Evolutionary conservation across 2,797 vertebrate genomes (phyloP).

Genomic region (Philypnodon macrostomus): DNA sequence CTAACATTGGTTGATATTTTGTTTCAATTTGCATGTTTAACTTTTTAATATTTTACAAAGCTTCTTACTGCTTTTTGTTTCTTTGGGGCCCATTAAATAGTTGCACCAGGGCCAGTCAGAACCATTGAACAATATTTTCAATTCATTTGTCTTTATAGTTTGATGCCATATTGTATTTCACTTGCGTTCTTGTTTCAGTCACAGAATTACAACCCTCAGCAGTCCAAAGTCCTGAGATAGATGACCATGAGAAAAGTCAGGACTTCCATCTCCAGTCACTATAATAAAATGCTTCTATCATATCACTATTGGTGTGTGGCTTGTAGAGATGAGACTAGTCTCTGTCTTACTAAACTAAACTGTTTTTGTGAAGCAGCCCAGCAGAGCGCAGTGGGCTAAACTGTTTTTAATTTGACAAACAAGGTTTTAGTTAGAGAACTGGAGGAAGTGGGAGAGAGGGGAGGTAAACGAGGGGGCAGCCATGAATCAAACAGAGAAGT

Average conservation of each 20-base stretch:
- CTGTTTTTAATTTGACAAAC: constrained; percentile 84
- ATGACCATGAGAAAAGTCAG: no score
- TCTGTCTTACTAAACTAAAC: constrained; percentile 71
- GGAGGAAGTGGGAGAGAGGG: constrained; percentile 44
- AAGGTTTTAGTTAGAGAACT: constrained; percentile 80
- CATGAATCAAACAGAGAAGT: constrained; percentile 78
- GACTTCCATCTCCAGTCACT: constrained; percentile 26
- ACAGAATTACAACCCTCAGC: constrained; percentile 2
- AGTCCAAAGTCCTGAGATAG: no score
- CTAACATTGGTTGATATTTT: no score
- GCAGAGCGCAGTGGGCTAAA: constrained; percentile 76
- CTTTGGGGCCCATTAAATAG: no score
- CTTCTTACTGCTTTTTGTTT: no score
- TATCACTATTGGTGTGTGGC: constrained; percentile 72
- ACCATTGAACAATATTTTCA: constrained; percentile 32
- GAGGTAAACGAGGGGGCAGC: constrained; percentile 21
- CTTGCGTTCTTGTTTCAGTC: background rate
- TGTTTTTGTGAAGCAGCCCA: constrained; percentile 80
- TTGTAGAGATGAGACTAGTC: constrained; percentile 75
- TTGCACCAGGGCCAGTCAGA: no score
- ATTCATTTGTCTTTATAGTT: constrained; percentile 27
- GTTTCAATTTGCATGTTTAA: no score
- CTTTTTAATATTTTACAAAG: no score
- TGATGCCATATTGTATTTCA: constrained; percentile 17
- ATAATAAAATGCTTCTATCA: constrained; percentile 24